Percentiles rank a stretch among this genome's conserved stretches.
Evolutionary conservation across 1,140 invertebrate genomes (phyloP).

Genomic region (Polypedilum vanderplanki): DNA sequence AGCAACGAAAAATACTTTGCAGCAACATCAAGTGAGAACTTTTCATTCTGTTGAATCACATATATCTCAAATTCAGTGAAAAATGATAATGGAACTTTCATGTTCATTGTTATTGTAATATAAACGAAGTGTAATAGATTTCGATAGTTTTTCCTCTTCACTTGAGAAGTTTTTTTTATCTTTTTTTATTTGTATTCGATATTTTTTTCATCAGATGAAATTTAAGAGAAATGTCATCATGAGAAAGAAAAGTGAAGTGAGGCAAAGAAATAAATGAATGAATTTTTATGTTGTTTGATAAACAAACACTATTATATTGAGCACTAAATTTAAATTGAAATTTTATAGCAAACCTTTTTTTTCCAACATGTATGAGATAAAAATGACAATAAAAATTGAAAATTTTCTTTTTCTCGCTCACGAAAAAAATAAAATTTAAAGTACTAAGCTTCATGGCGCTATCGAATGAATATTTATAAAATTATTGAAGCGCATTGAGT

Average conservation of each 20-base stretch:
- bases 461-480: no score
- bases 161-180: not conserved
- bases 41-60: not conserved
- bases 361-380: no score
- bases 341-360: not conserved
- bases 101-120: constrained; percentile 1
- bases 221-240: not conserved
- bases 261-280: not conserved
- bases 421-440: no score
- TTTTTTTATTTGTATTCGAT: not conserved
- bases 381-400: no score
- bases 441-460: no score
- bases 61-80: not conserved
- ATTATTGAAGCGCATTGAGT: no score
- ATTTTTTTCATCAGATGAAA: not conserved
- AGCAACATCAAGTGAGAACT: not conserved
- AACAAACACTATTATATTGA: no score
- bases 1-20: no score
- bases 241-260: not conserved
- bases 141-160: constrained; percentile 8
- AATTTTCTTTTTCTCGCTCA: no score
- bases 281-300: not conserved
- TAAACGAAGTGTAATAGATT: constrained; percentile 20
- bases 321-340: not conserved
- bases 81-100: constrained; percentile 13